These are phyloP conservation scores for Lycia hirtaria DNA, from an alignment of 2,888 invertebrate genomes.

Conservation along the genomic window DNA sequence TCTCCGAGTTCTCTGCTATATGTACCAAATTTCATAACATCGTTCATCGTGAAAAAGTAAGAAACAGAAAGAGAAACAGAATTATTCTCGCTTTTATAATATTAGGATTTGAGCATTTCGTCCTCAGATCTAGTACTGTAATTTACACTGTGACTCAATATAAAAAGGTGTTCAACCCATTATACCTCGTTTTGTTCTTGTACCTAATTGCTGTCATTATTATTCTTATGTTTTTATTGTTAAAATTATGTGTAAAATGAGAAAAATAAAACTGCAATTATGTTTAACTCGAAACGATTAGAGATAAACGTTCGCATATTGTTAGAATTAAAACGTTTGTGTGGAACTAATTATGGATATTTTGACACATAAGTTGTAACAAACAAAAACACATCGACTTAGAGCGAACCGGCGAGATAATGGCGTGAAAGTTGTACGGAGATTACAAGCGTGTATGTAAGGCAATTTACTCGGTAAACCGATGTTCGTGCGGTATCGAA, in stretches of 20 bases:
- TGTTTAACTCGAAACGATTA: neutral
- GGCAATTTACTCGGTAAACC: conserved; percentile 19
- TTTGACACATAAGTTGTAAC: conserved; percentile 4
- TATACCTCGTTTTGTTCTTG: neutral
- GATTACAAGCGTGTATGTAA: conserved; percentile 24
- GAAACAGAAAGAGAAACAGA: too few relatives aligned
- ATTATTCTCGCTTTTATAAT: too few relatives aligned
- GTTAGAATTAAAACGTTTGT: neutral
- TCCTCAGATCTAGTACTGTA: too few relatives aligned
- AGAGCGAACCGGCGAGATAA: conserved; percentile 4
- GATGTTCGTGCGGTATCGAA: conserved; percentile 26
- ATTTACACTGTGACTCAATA: too few relatives aligned
- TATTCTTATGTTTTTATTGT: neutral
- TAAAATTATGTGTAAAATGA: neutral
- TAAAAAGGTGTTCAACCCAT: neutral
- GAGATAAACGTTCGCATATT: neutral
- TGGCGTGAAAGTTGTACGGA: conserved; percentile 18
- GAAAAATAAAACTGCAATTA: neutral
- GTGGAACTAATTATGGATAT: neutral
- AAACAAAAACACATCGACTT: neutral
- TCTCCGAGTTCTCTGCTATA: too few relatives aligned
- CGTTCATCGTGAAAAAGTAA: too few relatives aligned
- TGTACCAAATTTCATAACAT: too few relatives aligned
- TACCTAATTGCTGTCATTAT: neutral
- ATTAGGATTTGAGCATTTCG: too few relatives aligned